Evolutionary conservation across 2,888 invertebrate species (phyloP), one percentile per base, ranked within the genome.

Genomic region (Axea sp.): DNA sequence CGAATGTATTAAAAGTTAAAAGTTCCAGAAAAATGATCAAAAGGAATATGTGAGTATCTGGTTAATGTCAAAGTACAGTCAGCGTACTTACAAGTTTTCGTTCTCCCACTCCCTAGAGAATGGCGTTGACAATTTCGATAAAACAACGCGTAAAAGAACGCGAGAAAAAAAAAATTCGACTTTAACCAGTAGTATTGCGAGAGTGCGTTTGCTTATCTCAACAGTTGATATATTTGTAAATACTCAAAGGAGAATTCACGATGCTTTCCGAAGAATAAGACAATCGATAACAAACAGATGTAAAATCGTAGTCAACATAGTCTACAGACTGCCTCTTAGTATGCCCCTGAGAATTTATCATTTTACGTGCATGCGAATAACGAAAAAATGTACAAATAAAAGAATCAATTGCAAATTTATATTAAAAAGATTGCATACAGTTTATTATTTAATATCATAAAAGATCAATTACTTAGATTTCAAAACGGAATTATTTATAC

Each of bases 191-290:
- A 77, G 79, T 81, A 82, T 81, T 80, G 39, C 57, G 57, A 60
- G 80, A 83, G 79, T 80, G 80, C 78, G 81, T 83, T 82, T 81
- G 79, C 82, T 78, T 78, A 77, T 73, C 75, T 78, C 78, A 28
- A 77, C 74, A 72, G 78, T 79, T 81, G 57, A 76, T 75, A 82
- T 85, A 82, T 86, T 86, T 86, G 78, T 82, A 73, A 81, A 83
- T 78, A 82, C 83, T 84, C 69, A 64, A 74, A 76, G 67, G 71
- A 71, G 60, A 53, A 64, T 64, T 41, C 57, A 28, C 51, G 62
- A 43, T 9, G 43, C 37, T 49, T 26, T 24, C 26, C 45, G 62
- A 57, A 49, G 49, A 41, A 30, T 55, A 45, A 37, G 28, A 57
- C 31, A 19, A 67, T 71, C 59, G 73, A 67, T 75, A 64, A 72